A percentile compares a stretch with the other conserved stretches of the same genome.
phyloP scores from a whole-genome alignment of 2,888 invertebrate species.

The Diplolepis rosae region DNA sequence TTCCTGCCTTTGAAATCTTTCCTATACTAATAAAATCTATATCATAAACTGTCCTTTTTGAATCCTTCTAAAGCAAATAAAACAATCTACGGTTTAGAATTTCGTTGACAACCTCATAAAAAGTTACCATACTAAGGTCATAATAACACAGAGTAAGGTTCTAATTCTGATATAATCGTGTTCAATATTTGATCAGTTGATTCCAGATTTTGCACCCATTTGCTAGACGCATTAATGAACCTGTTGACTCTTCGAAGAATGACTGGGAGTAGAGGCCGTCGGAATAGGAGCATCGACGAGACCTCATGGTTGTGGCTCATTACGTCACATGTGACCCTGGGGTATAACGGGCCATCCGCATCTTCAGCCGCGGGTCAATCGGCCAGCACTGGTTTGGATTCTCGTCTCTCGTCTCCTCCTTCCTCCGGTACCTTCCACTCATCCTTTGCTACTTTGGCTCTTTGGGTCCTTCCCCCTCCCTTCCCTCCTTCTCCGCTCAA shows the following conservation, averaged over 20 bases:
- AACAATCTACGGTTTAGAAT: no score
- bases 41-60: no score
- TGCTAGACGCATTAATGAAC: conserved; percentile 10
- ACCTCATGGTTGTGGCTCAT: conserved; percentile 18
- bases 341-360: conserved; percentile 43
- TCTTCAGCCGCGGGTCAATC: conserved; percentile 39
- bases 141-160: no score
- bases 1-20: no score
- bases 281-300: conserved; percentile 38
- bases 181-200: background rate
- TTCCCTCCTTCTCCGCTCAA: background rate
- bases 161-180: no score
- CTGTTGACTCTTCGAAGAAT: conserved; percentile 7
- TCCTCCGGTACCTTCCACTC: background rate
- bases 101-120: no score
- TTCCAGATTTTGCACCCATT: background rate
- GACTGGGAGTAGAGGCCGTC: background rate
- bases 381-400: conserved; percentile 39
- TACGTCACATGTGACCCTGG: conserved; percentile 42
- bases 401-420: conserved; percentile 14
- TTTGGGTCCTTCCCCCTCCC: background rate
- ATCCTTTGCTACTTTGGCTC: background rate
- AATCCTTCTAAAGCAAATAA: no score
- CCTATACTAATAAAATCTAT: no score
- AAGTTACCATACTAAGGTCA: no score